Conservation (phyloP, 2,113 vertebrate genomes). For the Spheniscus mendiculus region DNA sequence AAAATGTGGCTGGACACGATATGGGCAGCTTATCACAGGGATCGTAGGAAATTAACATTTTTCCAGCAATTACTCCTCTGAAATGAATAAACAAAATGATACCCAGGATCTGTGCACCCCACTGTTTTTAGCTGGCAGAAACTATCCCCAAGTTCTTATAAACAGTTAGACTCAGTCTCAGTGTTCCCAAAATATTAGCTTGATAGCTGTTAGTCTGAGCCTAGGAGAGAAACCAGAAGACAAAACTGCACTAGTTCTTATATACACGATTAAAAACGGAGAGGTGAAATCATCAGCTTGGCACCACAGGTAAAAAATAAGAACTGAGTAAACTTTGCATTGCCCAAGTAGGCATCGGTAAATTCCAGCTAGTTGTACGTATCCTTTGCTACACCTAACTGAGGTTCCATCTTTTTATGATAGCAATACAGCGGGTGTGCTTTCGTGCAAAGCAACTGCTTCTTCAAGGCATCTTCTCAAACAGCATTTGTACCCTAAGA, state of each 20-base stretch:
- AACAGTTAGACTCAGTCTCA: background rate
- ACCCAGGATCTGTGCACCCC: background rate
- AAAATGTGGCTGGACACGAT: background rate
- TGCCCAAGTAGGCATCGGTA: background rate
- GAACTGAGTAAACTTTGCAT: background rate
- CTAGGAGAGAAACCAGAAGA: background rate
- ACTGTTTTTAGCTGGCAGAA: background rate
- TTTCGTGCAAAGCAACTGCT: background rate
- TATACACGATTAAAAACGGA: background rate
- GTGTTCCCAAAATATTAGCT: background rate
- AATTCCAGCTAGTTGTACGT: background rate
- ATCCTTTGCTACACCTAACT: background rate
- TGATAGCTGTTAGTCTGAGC: background rate
- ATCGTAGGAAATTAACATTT: background rate
- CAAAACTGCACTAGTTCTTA: background rate
- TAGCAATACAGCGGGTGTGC: background rate
- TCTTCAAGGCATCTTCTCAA: background rate
- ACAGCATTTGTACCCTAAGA: background rate
- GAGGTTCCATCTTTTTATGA: background rate
- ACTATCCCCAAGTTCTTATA: background rate
- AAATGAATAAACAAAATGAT: background rate
- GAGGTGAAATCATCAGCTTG: background rate
- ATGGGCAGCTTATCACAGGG: background rate
- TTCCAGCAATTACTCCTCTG: background rate
- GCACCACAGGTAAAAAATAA: background rate